Evolutionary conservation across 2,113 vertebrate species (phyloP).

Genomic region (Platanista minor): DNA sequence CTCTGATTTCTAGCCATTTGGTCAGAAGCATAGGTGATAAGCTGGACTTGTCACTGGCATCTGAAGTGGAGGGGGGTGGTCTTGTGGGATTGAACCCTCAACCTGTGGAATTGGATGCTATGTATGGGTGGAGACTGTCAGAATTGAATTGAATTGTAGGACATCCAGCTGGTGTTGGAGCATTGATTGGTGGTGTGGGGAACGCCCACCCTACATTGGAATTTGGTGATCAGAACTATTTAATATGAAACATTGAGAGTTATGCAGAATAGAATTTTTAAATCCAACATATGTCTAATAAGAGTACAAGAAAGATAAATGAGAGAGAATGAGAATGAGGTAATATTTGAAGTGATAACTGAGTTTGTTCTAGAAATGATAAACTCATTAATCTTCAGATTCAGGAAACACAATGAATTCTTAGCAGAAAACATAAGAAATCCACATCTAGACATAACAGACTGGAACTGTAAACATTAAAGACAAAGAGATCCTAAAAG

Average conservation of each 20-base stretch:
- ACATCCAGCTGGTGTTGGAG: too few species aligned
- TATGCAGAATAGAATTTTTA: background rate
- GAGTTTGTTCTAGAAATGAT: background rate
- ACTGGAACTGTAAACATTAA: background rate
- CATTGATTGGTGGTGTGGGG: too few species aligned
- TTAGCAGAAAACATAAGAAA: background rate
- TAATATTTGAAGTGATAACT: background rate
- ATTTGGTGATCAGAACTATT: background rate
- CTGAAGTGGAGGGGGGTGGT: too few species aligned
- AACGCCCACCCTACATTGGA: background rate
- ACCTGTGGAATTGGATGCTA: too few species aligned
- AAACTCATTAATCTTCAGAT: background rate
- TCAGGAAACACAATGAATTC: background rate
- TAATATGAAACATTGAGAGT: background rate
- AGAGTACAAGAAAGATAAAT: background rate
- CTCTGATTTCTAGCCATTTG: too few species aligned
- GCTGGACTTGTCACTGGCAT: too few species aligned
- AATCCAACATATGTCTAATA: background rate
- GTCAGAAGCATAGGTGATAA: too few species aligned
- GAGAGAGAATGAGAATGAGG: background rate
- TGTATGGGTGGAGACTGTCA: too few species aligned
- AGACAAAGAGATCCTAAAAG: background rate
- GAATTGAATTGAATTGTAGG: too few species aligned
- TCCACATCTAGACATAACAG: background rate
- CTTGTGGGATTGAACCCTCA: too few species aligned